These are phyloP conservation scores for Chrysotoxum bicinctum DNA, from an alignment of 2,888 invertebrate genomes.

Conservation along the genomic window DNA sequence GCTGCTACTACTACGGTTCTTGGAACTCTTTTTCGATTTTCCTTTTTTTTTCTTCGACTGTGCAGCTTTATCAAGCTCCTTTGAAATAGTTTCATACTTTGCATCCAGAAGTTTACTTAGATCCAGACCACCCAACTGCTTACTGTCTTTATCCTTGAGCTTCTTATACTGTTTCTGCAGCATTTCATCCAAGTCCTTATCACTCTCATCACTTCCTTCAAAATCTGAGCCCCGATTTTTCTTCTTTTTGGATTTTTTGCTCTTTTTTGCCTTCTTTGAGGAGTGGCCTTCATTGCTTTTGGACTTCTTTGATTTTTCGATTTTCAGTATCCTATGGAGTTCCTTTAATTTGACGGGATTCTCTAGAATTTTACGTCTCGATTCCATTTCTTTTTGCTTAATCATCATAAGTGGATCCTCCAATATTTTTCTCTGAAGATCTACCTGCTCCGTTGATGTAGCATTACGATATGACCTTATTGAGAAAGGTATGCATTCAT, in stretches of 20 bases:
- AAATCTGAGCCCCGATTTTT: conserved; percentile 69
- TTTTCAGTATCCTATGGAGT: conserved; percentile 89
- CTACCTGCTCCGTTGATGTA: conserved; percentile 87
- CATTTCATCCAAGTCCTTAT: conserved; percentile 85
- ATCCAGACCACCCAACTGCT: conserved; percentile 76
- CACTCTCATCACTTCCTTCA: conserved; percentile 75
- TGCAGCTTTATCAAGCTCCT: conserved; percentile 80
- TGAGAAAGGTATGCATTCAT: conserved; percentile 90
- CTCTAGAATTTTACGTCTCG: conserved; percentile 90
- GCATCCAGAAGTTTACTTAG: conserved; percentile 79
- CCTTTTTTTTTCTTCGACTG: conserved; percentile 74
- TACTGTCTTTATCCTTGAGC: conserved; percentile 82
- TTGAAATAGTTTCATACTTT: conserved; percentile 80
- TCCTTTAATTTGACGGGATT: conserved; percentile 96
- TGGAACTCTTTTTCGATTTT: conserved; percentile 62
- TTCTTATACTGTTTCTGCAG: conserved; percentile 88
- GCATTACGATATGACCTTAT: conserved; percentile 83
- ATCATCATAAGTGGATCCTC: conserved; percentile 97
- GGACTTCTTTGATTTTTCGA: conserved; percentile 82
- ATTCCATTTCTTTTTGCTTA: conserved; percentile 94
- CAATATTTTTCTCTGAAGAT: conserved; percentile 92
- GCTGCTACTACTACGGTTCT: conserved; percentile 33
- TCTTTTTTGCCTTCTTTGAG: conserved; percentile 74
- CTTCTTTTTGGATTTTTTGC: conserved; percentile 75
- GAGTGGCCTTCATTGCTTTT: conserved; percentile 68